Evolutionary conservation across 1,140 invertebrate genomes (phyloP).

Genomic region (Teleopsis dalmanni): DNA sequence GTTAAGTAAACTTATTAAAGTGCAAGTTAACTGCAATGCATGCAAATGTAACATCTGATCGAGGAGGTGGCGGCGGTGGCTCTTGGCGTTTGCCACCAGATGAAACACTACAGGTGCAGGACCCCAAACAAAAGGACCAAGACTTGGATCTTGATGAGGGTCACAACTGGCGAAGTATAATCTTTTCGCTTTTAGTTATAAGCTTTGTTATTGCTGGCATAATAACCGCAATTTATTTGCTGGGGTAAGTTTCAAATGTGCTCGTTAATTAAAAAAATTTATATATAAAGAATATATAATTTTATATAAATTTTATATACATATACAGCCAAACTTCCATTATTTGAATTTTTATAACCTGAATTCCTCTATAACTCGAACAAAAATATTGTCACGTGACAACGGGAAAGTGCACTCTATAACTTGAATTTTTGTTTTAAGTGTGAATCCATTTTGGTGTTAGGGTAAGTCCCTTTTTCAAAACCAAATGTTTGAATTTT

Average conservation of each 20-base stretch:
- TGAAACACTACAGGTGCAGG: constrained; percentile 79
- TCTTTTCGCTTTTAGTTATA: constrained; percentile 76
- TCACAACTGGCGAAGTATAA: constrained; percentile 78
- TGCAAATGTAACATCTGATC: constrained; percentile 73
- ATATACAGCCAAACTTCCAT: too few species aligned
- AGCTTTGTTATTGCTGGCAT: constrained; percentile 76
- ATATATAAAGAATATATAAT: background rate
- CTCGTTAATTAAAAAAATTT: too few species aligned
- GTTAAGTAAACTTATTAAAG: too few species aligned
- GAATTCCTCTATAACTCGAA: too few species aligned
- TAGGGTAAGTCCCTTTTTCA: too few species aligned
- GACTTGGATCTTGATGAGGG: constrained; percentile 58
- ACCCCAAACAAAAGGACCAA: constrained; percentile 71
- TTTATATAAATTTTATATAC: background rate
- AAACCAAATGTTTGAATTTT: too few species aligned
- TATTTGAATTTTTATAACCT: too few species aligned
- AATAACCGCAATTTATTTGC: constrained; percentile 74
- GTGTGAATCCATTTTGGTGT: too few species aligned
- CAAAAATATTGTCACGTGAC: too few species aligned
- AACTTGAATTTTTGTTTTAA: too few species aligned
- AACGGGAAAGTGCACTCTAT: too few species aligned
- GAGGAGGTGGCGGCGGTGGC: constrained; percentile 54
- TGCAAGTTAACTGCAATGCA: constrained; percentile 65
- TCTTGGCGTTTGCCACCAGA: constrained; percentile 81
- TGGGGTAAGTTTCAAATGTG: constrained; percentile 53